A percentile compares a stretch with the other conserved stretches of the same genome.
Conservation (phyloP, 2,113 vertebrate species). For the Tetrao urogallus region DNA sequence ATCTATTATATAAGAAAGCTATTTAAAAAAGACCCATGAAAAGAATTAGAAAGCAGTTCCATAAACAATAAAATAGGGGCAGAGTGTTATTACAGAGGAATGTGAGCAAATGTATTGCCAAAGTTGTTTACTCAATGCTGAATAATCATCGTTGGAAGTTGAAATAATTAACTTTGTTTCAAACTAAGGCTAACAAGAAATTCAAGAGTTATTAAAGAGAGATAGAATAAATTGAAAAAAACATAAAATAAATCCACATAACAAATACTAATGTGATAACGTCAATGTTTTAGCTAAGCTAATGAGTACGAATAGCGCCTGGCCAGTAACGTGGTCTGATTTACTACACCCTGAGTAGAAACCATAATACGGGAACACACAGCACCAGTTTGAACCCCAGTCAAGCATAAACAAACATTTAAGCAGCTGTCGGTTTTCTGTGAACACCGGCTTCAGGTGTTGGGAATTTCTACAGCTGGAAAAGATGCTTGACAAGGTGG, state of each 20-base stretch:
- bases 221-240: background rate
- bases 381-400: background rate
- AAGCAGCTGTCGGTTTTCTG: background rate
- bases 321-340: background rate
- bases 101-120: slow-evolving; percentile 15
- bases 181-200: slow-evolving; percentile 13
- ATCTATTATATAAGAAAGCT: slow-evolving; percentile 28
- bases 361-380: background rate
- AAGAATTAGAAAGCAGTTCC: slow-evolving; percentile 52
- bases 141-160: slow-evolving; percentile 17
- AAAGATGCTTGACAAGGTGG: background rate
- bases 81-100: background rate
- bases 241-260: background rate
- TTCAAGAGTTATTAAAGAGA: background rate
- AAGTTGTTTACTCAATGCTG: slow-evolving; percentile 15
- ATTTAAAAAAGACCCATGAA: background rate
- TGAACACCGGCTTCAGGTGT: background rate
- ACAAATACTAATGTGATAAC: background rate
- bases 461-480: background rate
- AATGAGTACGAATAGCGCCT: background rate
- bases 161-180: slow-evolving; percentile 47
- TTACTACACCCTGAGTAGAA: background rate
- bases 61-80: background rate
- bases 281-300: background rate
- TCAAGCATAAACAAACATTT: background rate